Conservation (phyloP, 2,797 vertebrate genomes). For the Brachymystax lenok region DNA sequence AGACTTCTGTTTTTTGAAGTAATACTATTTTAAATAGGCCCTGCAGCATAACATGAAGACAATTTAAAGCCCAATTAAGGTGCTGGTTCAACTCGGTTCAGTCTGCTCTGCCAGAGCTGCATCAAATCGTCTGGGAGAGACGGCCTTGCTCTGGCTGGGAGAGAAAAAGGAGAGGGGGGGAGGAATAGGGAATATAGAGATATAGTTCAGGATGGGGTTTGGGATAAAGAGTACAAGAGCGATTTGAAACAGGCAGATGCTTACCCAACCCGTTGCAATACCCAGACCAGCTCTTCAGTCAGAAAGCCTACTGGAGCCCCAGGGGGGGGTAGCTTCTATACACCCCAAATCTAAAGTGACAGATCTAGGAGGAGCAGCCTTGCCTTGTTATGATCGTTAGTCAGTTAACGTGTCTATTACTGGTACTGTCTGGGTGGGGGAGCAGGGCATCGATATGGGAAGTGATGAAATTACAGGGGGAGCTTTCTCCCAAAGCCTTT, state of each 20-base stretch:
- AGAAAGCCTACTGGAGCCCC: constrained; percentile 47
- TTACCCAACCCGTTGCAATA: constrained; percentile 75
- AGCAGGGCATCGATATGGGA: background rate
- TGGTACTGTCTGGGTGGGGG: constrained; percentile 14
- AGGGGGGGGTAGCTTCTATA: background rate
- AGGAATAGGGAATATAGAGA: too few relatives aligned
- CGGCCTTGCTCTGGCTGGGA: constrained; percentile 39
- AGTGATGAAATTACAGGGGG: constrained; percentile 49
- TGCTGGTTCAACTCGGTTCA: constrained; percentile 59
- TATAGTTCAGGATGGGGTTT: too few relatives aligned
- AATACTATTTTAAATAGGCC: constrained; percentile 45
- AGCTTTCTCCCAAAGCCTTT: constrained; percentile 29
- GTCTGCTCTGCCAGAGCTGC: constrained; percentile 56
- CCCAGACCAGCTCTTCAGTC: constrained; percentile 39
- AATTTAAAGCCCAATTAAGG: constrained; percentile 72
- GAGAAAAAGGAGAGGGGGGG: too few relatives aligned
- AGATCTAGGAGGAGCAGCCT: background rate
- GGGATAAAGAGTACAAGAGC: background rate
- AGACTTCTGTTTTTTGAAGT: too few relatives aligned
- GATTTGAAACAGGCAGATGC: constrained; percentile 42
- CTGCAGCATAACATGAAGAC: constrained; percentile 67
- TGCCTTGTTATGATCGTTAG: constrained; percentile 41
- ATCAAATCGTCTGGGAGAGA: constrained; percentile 3
- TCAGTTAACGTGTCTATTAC: constrained; percentile 23
- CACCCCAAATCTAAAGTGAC: background rate